Base-by-base conservation (phyloP, 2,888 invertebrate genomes). In the Dione juno region DNA sequence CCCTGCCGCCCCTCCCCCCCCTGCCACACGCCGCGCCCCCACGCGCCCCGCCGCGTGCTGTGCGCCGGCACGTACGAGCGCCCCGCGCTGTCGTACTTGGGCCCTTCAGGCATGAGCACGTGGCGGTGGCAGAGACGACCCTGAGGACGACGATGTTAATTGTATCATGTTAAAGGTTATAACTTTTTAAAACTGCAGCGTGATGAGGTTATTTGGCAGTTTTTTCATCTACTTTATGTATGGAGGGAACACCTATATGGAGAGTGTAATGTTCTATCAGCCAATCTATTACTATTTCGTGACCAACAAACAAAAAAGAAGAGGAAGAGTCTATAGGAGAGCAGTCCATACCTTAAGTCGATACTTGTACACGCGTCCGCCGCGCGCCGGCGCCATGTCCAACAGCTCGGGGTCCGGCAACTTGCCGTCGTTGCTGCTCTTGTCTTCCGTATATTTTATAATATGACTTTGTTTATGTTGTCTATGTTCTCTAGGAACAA, bases 301-400 rank as follows among this genome's bases (percentile, higher is more conserved):
- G n/a, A n/a, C n/a, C n/a, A n/a, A n/a, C n/a, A n/a, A n/a, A n/a
- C n/a, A n/a, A n/a, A n/a, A n/a, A n/a, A n/a, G n/a, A n/a, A n/a
- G n/a, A n/a, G n/a, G n/a, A n/a, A n/a, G n/a, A n/a, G n/a, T n/a
- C n/a, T n/a, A n/a, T n/a, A n/a, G n/a, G n/a, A n/a, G n/a, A n/a
- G n/a, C n/a, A n/a, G n/a, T n/a, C n/a, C 37, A 2, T 70, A 87
- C 88, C 81, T 82, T 83, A 0, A 76, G 3, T 21, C 88, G 77
- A 68, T 84, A 70, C 5, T 67, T 19, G 50, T 82, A 76, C 1
- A 88, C 57, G 19, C 76, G 72, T 0, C 77, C 80, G 1, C 88
- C 88, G 13, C 73, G 77, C 0, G 88, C 89, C 0, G 86, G 83
- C 13, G 86, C 81, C 89, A 88, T 85, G 78, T 89, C 89, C 19